Percentiles rank a stretch among this genome's conserved stretches.
These are phyloP conservation scores for Gymnothorax reevesii DNA, from an alignment of 2,797 vertebrate genomes.

Conservation along the genomic window DNA sequence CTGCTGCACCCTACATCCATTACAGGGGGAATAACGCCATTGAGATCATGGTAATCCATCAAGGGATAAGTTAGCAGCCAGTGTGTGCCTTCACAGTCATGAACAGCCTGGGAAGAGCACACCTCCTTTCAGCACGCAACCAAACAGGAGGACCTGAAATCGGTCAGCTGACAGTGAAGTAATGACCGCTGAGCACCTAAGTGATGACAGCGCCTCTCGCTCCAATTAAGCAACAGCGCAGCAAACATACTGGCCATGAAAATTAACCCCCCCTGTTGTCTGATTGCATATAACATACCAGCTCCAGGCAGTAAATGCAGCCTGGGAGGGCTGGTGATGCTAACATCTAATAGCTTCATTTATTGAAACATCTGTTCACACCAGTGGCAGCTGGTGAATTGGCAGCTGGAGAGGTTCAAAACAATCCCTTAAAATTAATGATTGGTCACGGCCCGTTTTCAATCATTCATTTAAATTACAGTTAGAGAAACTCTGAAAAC, in stretches of 20 bases:
- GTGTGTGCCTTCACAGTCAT: background rate
- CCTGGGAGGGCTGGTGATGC: background rate
- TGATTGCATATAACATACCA: background rate
- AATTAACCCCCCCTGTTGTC: background rate
- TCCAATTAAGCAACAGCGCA: background rate
- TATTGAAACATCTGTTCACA: background rate
- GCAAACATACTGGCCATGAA: background rate
- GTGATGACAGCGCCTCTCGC: background rate
- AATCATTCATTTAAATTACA: no score
- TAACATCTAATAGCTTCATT: background rate
- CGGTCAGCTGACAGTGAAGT: constrained; percentile 2
- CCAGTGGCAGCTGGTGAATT: background rate
- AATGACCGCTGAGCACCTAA: background rate
- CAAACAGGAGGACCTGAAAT: background rate
- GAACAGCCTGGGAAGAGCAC: background rate
- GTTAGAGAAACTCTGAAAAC: no score
- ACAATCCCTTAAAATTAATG: no score
- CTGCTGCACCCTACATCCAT: background rate
- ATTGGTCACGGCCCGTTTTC: no score
- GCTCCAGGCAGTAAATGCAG: background rate
- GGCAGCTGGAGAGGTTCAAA: no score
- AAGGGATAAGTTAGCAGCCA: background rate
- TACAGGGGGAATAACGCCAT: background rate
- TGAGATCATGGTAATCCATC: background rate
- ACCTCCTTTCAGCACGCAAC: background rate